A percentile compares a stretch with the other conserved stretches of the same genome.
phyloP scores from a whole-genome alignment of 2,888 invertebrate species.

The Synergus laeviventris region DNA sequence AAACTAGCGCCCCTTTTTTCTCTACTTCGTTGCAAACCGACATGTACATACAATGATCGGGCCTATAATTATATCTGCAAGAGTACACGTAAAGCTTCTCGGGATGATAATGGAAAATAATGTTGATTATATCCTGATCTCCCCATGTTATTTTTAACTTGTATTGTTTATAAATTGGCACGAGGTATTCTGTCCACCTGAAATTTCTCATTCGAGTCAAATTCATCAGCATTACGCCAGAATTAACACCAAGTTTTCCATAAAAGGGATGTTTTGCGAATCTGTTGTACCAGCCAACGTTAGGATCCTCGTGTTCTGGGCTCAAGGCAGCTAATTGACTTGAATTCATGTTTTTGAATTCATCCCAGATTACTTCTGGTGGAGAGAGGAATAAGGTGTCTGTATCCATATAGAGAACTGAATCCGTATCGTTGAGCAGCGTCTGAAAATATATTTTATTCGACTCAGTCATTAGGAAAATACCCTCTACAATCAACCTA shows the following conservation, averaged over 20 bases:
- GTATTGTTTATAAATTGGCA: conserved; percentile 90
- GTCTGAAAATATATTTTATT: conserved; percentile 79
- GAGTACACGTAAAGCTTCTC: conserved; percentile 87
- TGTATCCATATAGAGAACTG: conserved; percentile 94
- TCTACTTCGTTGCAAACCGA: conserved; percentile 88
- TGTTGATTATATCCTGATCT: conserved; percentile 97
- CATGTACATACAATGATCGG: conserved; percentile 98
- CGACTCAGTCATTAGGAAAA: not conserved
- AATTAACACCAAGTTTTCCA: conserved; percentile 93
- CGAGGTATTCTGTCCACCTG: conserved; percentile 90
- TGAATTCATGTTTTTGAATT: conserved; percentile 88
- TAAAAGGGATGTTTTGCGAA: conserved; percentile 97
- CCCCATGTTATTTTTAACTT: conserved; percentile 94
- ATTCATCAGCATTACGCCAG: conserved; percentile 99
- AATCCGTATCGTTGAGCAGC: conserved; percentile 86
- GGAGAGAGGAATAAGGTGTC: conserved; percentile 93
- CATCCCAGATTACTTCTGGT: conserved; percentile 88
- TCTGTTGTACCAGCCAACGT: conserved; percentile 96
- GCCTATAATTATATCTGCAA: conserved; percentile 94
- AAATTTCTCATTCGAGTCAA: conserved; percentile 92
- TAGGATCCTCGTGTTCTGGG: conserved; percentile 94
- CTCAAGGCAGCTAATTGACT: conserved; percentile 92
- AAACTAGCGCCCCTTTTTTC: conserved; percentile 84
- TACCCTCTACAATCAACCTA: not conserved
- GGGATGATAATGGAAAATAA: conserved; percentile 91